Percentiles rank a stretch among this genome's conserved stretches.
These are phyloP conservation scores for Eudemis profundana DNA, from an alignment of 2,888 invertebrate species.

Conservation along the genomic window DNA sequence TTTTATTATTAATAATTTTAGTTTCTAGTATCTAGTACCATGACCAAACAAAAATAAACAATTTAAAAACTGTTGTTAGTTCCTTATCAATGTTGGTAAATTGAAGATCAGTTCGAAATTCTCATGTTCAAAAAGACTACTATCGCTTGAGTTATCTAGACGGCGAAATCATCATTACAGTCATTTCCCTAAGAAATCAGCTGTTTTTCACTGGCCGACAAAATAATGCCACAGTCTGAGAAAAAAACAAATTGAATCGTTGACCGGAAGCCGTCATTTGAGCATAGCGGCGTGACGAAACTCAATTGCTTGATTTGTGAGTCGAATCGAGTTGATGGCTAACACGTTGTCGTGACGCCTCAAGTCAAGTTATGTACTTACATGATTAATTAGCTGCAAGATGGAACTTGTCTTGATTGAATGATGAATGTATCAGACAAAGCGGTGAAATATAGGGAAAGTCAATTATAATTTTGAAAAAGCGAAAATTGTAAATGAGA, in stretches of 20 bases:
- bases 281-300: slow-evolving; percentile 53
- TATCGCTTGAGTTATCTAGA: neutral
- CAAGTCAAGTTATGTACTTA: no score
- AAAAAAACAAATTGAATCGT: slow-evolving; percentile 51
- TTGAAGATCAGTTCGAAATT: no score
- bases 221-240: slow-evolving; percentile 42
- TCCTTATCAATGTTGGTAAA: no score
- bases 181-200: slow-evolving; percentile 44
- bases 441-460: no score
- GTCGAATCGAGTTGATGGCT: slow-evolving; percentile 17
- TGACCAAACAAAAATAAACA: no score
- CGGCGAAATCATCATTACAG: neutral
- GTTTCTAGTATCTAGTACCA: no score
- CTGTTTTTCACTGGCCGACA: slow-evolving; percentile 48
- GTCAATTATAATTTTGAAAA: no score
- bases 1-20: no score
- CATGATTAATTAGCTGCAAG: slow-evolving; percentile 4
- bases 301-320: slow-evolving; percentile 45
- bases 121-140: no score
- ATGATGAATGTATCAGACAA: neutral
- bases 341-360: slow-evolving; percentile 8
- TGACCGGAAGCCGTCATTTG: slow-evolving; percentile 56
- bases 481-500: no score
- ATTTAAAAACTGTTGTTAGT: no score
- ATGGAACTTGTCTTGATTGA: slow-evolving; percentile 5